phyloP scores from a whole-genome alignment of 2,797 vertebrate species.

The Lutjanus campechanus region DNA sequence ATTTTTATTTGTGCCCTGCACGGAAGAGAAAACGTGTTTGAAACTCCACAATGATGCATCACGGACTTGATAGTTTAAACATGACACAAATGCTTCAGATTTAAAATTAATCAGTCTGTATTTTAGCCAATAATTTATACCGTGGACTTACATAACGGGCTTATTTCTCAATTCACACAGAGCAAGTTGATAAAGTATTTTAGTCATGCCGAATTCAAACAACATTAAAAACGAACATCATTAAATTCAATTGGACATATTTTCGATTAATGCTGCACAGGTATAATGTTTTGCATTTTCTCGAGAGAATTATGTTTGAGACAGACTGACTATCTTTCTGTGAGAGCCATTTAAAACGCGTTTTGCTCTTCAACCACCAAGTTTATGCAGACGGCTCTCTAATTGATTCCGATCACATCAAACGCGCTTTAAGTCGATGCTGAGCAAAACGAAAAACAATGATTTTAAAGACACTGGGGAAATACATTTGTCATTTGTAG shows the following conservation, averaged over 20 bases:
- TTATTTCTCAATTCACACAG: neutral
- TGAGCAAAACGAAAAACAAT: constrained; percentile 24
- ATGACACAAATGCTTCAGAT: neutral
- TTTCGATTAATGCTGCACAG: neutral
- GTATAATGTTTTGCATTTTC: neutral
- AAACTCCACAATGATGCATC: neutral
- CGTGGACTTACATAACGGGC: neutral
- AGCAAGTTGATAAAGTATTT: neutral
- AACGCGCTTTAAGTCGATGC: constrained; percentile 14
- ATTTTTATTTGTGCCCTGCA: neutral
- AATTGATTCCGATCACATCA: constrained; percentile 44
- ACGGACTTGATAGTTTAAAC: neutral
- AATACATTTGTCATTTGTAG: constrained; percentile 23
- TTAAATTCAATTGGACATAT: neutral
- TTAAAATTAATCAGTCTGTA: constrained; percentile 12
- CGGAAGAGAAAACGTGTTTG: neutral
- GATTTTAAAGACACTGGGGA: constrained; percentile 16
- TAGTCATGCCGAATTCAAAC: constrained; percentile 10
- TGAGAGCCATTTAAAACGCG: constrained; percentile 13
- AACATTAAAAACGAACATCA: neutral
- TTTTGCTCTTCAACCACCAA: constrained; percentile 11
- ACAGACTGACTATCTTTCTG: neutral
- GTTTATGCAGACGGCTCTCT: constrained; percentile 28
- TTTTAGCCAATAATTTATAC: constrained; percentile 1
- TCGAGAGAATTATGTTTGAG: accelerated